These are phyloP conservation scores for Agriopis marginaria DNA, from an alignment of 2,888 invertebrate species.

Conservation along the genomic window DNA sequence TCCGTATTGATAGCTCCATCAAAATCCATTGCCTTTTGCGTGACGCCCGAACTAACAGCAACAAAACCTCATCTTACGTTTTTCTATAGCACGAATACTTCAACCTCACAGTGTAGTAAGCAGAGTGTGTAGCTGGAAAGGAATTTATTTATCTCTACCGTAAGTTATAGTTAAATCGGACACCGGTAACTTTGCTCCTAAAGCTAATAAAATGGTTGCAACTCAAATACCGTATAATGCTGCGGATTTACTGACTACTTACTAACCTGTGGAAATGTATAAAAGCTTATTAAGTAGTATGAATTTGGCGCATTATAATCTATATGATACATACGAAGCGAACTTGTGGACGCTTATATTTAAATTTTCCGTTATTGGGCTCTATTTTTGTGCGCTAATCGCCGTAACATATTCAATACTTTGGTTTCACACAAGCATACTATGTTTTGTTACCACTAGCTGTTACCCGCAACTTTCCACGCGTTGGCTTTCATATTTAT, in stretches of 20 bases:
- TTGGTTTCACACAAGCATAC: not conserved
- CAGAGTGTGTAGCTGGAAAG: not conserved
- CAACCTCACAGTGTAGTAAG: not conserved
- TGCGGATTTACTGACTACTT: too few species aligned
- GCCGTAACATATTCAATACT: not conserved
- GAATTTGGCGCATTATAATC: too few species aligned
- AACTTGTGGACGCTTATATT: not conserved
- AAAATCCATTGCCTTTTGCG: constrained; percentile 34
- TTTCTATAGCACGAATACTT: constrained; percentile 8
- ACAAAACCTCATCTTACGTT: constrained; percentile 6
- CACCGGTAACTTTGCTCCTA: too few species aligned
- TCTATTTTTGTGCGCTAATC: not conserved
- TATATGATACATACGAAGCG: too few species aligned
- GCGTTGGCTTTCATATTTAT: too few species aligned
- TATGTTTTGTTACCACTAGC: too few species aligned
- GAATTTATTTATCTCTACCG: not conserved
- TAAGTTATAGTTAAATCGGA: not conserved
- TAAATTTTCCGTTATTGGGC: not conserved
- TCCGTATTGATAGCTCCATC: constrained; percentile 33
- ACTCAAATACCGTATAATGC: too few species aligned
- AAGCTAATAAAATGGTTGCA: too few species aligned
- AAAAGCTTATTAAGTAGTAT: too few species aligned
- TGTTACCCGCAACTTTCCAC: too few species aligned
- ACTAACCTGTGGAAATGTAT: too few species aligned
- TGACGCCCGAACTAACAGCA: constrained; percentile 23